Conservation (phyloP, 2,113 vertebrate genomes). For the Chelonoidis abingdonii region DNA sequence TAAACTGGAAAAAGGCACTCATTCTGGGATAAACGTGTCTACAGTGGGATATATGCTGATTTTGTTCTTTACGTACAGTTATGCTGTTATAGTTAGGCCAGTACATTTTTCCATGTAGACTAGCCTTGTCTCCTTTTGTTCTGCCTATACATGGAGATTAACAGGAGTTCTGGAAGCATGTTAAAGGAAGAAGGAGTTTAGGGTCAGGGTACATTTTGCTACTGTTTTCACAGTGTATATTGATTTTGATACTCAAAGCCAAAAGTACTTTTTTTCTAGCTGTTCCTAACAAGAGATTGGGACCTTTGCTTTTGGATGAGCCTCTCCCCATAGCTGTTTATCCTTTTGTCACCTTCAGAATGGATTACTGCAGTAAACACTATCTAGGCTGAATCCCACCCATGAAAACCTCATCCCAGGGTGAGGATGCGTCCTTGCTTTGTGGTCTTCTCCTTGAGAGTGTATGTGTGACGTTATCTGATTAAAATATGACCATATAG, state of each 20-base stretch:
- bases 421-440: neutral
- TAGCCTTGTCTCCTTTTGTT: neutral
- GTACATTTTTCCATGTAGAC: neutral
- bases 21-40: neutral
- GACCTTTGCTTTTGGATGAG: neutral
- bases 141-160: neutral
- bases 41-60: neutral
- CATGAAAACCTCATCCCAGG: neutral
- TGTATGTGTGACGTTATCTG: no score
- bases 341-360: neutral
- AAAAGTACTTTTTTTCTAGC: neutral
- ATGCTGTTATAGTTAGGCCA: neutral
- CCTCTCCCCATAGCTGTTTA: neutral
- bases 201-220: neutral
- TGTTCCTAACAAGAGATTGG: neutral
- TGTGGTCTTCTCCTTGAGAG: no score
- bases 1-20: neutral
- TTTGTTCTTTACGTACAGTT: rapidly evolving
- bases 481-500: no score
- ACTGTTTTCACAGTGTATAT: neutral
- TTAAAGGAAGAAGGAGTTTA: neutral
- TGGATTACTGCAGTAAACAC: neutral
- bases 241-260: neutral
- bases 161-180: neutral
- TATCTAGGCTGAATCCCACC: neutral